Base-by-base conservation (phyloP, 2,797 vertebrate species). In the Spea hammondii region DNA sequence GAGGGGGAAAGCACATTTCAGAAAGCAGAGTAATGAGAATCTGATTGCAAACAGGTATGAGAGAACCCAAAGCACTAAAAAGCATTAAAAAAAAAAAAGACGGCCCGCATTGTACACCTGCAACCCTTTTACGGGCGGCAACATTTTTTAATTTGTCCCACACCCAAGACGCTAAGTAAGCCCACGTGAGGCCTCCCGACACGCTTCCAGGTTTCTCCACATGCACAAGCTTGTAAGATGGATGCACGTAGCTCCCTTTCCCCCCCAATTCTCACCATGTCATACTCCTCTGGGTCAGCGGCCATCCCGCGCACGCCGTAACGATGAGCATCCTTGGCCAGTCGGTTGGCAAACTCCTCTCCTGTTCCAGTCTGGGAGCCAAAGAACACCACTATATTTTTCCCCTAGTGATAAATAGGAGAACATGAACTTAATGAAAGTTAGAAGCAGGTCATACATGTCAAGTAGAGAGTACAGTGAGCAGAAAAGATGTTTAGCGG, bases 331-430 rank as follows among this genome's bases (percentile, higher is more conserved):
- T 99, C 97, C 90, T 99, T 99, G 81, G 98, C 93, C 8, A 99
- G 88, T 12, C 98, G 92, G 88, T 95, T 98, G 76, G 96, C 91
- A 88, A 99, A 99, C 83, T 99, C 98, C 86, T 99, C 98, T 0
- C 85, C 97, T 0, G 98, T 99, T 54, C 98, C 98, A 0, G 98
- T 99, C 89, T 99, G 98, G 50, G 98, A 99, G 51, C 98, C 98
- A 0, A 99, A 99, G 89, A 99, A 99, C 70, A 99, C 97, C 44
- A 98, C 92, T 0, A 99, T 95, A 87, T 96, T 99, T 85, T 94
- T 93, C 6, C 91, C 93, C 96, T 93, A 84, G 6, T 17, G 14
- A 9, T 17, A 32, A 62, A 62, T 17, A 5, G 32, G 5, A 32
- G 32, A 32, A 32, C 32, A 32, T 32, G 32, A 1, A 32, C 32